phyloP scores from a whole-genome alignment of 2,113 vertebrate genomes.

The Rhynchomys soricoides region DNA sequence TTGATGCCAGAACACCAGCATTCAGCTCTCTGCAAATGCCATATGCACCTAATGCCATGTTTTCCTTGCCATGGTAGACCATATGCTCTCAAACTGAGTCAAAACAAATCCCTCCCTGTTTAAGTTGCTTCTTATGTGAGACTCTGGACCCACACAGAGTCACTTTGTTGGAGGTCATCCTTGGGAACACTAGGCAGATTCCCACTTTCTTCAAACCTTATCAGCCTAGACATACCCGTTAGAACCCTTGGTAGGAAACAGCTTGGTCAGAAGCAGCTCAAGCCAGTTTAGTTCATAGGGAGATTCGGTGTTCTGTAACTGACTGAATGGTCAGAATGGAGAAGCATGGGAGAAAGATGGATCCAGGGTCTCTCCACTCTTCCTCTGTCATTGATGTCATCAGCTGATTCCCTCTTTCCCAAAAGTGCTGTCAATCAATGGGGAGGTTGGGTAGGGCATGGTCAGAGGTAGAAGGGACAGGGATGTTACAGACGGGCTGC shows the following conservation, averaged over 20 bases:
- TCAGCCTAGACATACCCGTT: background rate
- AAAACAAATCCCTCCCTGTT: background rate
- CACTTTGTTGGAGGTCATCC: background rate
- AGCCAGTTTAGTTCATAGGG: too few species aligned
- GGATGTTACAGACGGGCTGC: background rate
- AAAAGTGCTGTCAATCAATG: background rate
- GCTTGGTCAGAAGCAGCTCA: background rate
- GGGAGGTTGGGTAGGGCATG: background rate
- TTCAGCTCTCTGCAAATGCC: background rate
- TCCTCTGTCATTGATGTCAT: background rate
- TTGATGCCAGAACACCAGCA: background rate
- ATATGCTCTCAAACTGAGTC: background rate
- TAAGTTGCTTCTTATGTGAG: background rate
- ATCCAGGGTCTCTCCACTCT: too few species aligned
- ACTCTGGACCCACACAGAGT: rapidly evolving
- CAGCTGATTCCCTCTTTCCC: background rate
- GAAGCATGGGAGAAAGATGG: background rate
- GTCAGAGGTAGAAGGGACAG: background rate
- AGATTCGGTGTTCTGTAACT: background rate
- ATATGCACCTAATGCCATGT: background rate
- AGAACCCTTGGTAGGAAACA: background rate
- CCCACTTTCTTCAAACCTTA: background rate
- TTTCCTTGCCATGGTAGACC: background rate
- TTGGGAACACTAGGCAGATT: background rate
- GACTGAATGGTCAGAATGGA: background rate